Conservation (phyloP, 2,113 vertebrate species). For the Scytalopus superciliaris region DNA sequence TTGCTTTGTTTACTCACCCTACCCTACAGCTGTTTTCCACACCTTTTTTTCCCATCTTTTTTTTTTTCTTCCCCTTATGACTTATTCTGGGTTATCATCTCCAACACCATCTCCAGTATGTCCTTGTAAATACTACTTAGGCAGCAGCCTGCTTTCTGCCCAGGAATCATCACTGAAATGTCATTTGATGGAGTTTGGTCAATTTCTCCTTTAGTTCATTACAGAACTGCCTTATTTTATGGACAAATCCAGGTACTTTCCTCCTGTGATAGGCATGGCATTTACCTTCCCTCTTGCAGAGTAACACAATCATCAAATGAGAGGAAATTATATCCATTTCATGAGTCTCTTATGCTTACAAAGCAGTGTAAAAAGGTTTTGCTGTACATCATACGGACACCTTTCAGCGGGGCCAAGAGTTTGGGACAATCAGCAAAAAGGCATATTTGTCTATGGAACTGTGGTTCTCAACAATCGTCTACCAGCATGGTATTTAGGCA, state of each 20-base stretch:
- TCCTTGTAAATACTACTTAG: neutral
- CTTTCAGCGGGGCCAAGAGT: neutral
- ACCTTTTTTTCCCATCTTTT: fast-evolving
- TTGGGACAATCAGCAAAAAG: neutral
- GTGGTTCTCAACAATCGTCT: neutral
- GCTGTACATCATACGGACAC: neutral
- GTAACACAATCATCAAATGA: neutral
- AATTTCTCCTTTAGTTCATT: neutral
- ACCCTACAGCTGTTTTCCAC: neutral
- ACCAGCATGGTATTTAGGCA: fast-evolving
- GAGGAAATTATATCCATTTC: neutral
- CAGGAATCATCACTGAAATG: neutral
- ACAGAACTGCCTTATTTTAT: neutral
- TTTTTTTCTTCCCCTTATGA: neutral
- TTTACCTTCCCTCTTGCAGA: neutral
- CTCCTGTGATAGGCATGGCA: neutral
- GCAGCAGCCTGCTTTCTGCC: neutral
- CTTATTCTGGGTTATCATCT: neutral
- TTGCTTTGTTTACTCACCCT: neutral
- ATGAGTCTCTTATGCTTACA: neutral
- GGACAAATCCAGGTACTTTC: neutral
- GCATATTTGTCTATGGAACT: neutral
- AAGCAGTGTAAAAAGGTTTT: neutral
- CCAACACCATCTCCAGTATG: neutral
- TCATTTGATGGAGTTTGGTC: neutral